Evolutionary conservation across 2,113 vertebrate species (phyloP), one percentile per base, ranked within the genome.

Genomic region (Bos taurus): DNA sequence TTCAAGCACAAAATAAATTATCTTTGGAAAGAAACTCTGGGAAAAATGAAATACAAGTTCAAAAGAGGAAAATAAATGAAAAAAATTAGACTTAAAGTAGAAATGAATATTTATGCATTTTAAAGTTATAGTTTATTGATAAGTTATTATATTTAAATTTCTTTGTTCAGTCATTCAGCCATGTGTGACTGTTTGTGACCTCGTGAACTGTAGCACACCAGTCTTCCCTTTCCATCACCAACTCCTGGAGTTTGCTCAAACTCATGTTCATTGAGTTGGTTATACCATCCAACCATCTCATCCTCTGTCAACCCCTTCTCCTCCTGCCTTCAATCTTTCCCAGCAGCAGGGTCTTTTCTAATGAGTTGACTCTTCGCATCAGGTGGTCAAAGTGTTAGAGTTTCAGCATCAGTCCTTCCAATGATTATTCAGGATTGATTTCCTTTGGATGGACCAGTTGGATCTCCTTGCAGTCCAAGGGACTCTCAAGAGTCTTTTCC

Each of bases 351-450:
- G n/a, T 40, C n/a, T 23, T 36, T 71, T 71, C n/a, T 71, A 71
- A 40, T 23, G 19, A 71, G 19, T 71, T 2, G 0, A 36, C 17
- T 71, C 19, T 40, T 40, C 0, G 0, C 5, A 36, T 71, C n/a
- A 40, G 17, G 67, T 71, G 19, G 67, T 9, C 67, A 71, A 71
- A 40, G n/a, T 71, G 19, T 23, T 71, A 10, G n/a, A 71, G 67
- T 36, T 71, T 71, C 9, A 71, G n/a, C n/a, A 40, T 40, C 10
- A 71, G 19, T 71, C 10, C 19, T 71, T 71, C n/a, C 19, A 71
- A 12, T 12, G n/a, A 71, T 12, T 23, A 71, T 23, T 6, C 67
- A 40, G n/a, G 67, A 71, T 0, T 23, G 67, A 71, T 40, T 2
- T 71, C 67, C 67, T 71, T 71, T 23, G n/a, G n/a, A 71, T 71